Evolutionary conservation across 2,797 vertebrate genomes (phyloP).

Genomic region (Luscinia megarhynchos): DNA sequence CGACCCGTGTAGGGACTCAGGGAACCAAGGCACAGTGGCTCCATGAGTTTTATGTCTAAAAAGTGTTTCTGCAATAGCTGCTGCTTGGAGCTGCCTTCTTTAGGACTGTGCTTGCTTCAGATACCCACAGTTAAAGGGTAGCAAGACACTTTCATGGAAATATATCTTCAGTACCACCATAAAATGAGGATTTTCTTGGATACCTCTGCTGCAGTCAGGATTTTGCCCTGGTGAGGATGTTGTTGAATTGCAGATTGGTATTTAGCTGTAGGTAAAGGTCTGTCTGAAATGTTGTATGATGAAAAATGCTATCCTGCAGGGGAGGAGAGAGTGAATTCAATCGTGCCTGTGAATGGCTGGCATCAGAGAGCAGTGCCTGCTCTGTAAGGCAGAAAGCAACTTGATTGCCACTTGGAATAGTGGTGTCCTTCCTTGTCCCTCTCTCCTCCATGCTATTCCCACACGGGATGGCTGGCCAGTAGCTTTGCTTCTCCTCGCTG

Average conservation of each 20-base stretch:
- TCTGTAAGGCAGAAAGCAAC: background rate
- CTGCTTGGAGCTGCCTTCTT: background rate
- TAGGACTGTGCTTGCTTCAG: background rate
- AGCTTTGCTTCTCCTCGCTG: background rate
- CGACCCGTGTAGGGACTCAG: fast-evolving
- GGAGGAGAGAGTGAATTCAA: background rate
- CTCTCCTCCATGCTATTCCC: background rate
- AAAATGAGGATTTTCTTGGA: background rate
- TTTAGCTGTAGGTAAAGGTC: background rate
- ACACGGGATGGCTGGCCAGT: background rate
- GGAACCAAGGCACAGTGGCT: background rate
- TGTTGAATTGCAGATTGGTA: background rate
- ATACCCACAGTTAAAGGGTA: background rate
- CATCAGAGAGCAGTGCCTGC: fast-evolving
- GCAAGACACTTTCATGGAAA: background rate
- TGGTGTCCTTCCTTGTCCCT: background rate
- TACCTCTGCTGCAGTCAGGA: fast-evolving
- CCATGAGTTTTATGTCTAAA: background rate
- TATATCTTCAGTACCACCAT: background rate
- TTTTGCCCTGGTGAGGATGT: background rate
- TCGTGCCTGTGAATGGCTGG: fast-evolving
- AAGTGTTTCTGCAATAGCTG: background rate
- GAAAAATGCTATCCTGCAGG: background rate
- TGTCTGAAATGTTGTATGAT: background rate
- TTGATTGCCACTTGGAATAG: no score